phyloP scores from a whole-genome alignment of 2,113 vertebrate species.

The Perognathus longimembris region DNA sequence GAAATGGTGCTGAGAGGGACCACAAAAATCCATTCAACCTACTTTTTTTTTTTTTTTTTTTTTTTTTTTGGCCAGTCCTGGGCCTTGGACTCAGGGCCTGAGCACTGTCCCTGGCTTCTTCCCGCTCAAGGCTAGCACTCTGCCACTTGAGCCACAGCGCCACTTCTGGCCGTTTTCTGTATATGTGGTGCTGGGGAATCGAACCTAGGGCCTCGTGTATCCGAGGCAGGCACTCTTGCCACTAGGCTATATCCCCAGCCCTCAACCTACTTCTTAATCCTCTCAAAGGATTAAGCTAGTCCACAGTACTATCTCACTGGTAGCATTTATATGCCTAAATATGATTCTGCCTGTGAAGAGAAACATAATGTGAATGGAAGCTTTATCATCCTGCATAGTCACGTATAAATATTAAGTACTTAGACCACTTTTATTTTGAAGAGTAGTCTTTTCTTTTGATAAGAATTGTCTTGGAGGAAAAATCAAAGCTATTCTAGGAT shows the following conservation, averaged over 20 bases:
- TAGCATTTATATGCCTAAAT: neutral
- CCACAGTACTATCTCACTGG: neutral
- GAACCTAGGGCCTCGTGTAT: too few species aligned
- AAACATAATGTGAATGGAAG: neutral
- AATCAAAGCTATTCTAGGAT: neutral
- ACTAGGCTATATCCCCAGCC: too few species aligned
- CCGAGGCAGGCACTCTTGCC: too few species aligned
- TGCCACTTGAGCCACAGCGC: too few species aligned
- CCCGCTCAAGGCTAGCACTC: too few species aligned
- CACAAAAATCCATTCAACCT: neutral
- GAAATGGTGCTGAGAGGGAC: neutral
- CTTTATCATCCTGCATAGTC: slow-evolving; percentile 4
- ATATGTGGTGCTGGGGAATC: too few species aligned
- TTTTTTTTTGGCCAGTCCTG: too few species aligned
- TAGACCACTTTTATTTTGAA: slow-evolving; percentile 25
- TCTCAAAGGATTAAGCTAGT: neutral
- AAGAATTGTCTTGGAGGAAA: slow-evolving; percentile 42
- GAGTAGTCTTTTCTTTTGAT: slow-evolving; percentile 40
- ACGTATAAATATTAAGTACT: neutral
- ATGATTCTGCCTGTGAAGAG: neutral
- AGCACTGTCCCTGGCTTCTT: too few species aligned
- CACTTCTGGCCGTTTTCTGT: too few species aligned
- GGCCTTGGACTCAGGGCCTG: too few species aligned
- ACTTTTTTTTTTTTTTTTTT: too few species aligned
- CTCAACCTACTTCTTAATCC: neutral